Evolutionary conservation across 2,113 vertebrate genomes (phyloP).

Genomic region (Amblyornis subalaris): DNA sequence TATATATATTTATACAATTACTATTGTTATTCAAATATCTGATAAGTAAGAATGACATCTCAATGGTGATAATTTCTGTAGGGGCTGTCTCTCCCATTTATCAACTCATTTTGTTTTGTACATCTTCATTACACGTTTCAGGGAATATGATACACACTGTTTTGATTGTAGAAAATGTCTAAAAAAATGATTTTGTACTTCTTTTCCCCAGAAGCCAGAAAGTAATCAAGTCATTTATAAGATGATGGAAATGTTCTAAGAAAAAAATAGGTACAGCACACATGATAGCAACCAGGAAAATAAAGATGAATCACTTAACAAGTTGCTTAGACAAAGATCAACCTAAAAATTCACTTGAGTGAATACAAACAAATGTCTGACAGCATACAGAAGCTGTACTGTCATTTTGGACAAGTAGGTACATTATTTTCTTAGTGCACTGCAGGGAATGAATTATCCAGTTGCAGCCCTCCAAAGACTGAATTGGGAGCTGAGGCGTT

Average conservation of each 20-base stretch:
- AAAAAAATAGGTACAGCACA: not conserved
- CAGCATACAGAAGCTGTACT: not conserved
- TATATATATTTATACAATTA: not conserved
- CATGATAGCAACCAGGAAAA: not conserved
- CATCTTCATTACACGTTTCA: not conserved
- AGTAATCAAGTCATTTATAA: not conserved
- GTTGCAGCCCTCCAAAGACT: not conserved
- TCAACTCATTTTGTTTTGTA: not conserved
- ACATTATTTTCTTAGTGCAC: not conserved
- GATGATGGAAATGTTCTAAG: not conserved
- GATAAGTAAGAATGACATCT: not conserved
- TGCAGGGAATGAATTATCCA: not conserved
- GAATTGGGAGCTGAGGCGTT: not conserved
- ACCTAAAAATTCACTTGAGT: not conserved
- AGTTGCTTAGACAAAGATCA: not conserved
- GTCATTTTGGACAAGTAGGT: not conserved
- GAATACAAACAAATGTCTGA: not conserved
- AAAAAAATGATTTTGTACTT: not conserved
- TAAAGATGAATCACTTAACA: not conserved
- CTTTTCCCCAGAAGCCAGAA: not conserved
- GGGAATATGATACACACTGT: not conserved
- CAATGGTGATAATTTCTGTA: not conserved
- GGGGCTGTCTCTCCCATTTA: not conserved
- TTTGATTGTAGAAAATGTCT: not conserved
- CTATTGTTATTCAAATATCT: not conserved